Percentiles rank a stretch among this genome's conserved stretches.
phyloP scores from a whole-genome alignment of 2,113 vertebrate species.

The Carassius auratus region DNA sequence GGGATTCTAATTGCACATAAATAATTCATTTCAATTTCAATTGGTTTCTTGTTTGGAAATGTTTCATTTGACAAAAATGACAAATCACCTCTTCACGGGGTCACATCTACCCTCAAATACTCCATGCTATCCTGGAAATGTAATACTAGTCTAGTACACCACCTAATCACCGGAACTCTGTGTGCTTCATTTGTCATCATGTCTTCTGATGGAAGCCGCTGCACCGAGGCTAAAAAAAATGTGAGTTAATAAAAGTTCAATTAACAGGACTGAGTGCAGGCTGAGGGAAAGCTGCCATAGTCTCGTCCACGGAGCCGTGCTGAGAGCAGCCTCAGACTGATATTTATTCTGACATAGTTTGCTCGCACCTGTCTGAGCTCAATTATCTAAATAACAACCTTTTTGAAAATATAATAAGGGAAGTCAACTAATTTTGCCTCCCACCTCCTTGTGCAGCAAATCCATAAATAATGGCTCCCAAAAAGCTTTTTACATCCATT shows the following conservation, averaged over 20 bases:
- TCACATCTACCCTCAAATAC: slow-evolving; percentile 38
- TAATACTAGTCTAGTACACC: slow-evolving; percentile 48
- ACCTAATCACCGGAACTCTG: slow-evolving; percentile 51
- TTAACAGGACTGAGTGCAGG: slow-evolving; percentile 58
- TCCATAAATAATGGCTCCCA: slow-evolving; percentile 34
- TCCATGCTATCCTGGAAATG: slow-evolving; percentile 43
- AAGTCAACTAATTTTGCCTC: slow-evolving; percentile 49
- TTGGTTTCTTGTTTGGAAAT: not conserved
- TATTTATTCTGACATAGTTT: slow-evolving; percentile 61
- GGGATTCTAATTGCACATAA: not conserved
- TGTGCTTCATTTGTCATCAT: slow-evolving; percentile 57
- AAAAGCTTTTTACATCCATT: slow-evolving; percentile 13
- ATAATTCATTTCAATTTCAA: slow-evolving; percentile 10
- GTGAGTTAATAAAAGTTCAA: slow-evolving; percentile 63
- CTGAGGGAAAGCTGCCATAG: slow-evolving; percentile 54
- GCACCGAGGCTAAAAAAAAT: slow-evolving; percentile 37
- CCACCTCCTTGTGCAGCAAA: slow-evolving; percentile 7
- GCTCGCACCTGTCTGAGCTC: slow-evolving; percentile 54
- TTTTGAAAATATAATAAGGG: slow-evolving; percentile 57
- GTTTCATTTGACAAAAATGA: slow-evolving; percentile 22
- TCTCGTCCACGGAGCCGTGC: slow-evolving; percentile 46
- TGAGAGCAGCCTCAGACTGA: slow-evolving; percentile 43
- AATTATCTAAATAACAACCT: slow-evolving; percentile 59
- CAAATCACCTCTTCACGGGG: not conserved
- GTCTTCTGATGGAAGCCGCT: slow-evolving; percentile 35